A percentile compares a stretch with the other conserved stretches of the same genome.
Evolutionary conservation across 1,140 invertebrate genomes (phyloP).

Genomic region (Saccostrea echinata): DNA sequence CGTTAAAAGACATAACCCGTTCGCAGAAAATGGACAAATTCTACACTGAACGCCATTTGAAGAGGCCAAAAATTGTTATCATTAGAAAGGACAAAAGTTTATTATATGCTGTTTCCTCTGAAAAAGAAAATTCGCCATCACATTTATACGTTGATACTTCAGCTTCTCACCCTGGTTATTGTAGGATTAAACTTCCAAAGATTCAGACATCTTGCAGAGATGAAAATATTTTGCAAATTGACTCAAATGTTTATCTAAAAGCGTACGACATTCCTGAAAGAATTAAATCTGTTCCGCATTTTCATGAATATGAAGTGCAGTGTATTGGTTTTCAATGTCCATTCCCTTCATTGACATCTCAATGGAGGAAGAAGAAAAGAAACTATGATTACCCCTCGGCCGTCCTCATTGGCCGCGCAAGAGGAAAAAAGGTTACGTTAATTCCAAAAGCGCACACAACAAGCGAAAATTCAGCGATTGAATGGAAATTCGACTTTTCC

Average conservation of each 20-base stretch:
- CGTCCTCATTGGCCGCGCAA: neutral
- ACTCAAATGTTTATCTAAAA: neutral
- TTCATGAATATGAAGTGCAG: neutral
- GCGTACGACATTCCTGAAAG: neutral
- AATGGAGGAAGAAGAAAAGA: neutral
- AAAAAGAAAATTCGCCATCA: neutral
- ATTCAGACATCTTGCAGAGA: neutral
- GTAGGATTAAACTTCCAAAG: neutral
- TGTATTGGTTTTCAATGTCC: neutral
- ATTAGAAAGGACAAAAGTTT: neutral
- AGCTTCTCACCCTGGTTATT: neutral
- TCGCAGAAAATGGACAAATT: neutral
- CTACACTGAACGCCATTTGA: neutral
- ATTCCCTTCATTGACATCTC: neutral
- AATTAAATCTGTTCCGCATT: neutral
- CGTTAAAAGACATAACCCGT: neutral
- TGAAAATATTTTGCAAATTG: neutral
- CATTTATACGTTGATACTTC: neutral
- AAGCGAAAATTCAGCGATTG: neutral
- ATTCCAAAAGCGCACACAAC: neutral
- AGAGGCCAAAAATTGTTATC: neutral
- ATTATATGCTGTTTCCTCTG: neutral
- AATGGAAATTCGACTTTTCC: slow-evolving; percentile 24
- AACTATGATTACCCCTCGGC: neutral
- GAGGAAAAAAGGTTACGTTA: neutral